Percentiles rank a stretch among this genome's conserved stretches.
Evolutionary conservation across 2,888 invertebrate species (phyloP).

Genomic region (Melieria crassipennis): DNA sequence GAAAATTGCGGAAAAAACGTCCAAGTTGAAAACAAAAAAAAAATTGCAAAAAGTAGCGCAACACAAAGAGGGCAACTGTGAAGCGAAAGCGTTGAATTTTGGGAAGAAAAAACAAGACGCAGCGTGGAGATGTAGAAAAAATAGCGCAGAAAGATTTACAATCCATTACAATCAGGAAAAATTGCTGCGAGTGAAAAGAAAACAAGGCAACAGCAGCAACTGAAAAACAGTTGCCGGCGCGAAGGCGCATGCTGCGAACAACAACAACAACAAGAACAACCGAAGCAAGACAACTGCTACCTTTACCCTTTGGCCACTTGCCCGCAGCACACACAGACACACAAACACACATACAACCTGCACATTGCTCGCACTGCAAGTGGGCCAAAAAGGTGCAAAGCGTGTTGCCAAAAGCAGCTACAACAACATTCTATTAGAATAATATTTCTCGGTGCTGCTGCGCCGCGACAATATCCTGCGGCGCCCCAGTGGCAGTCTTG

Average conservation of each 20-base stretch:
- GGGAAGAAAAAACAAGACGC: conserved; percentile 10
- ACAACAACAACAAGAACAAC: conserved; percentile 8
- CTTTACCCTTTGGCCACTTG: conserved; percentile 31
- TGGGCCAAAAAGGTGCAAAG: too few species aligned
- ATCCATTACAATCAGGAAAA: conserved; percentile 14
- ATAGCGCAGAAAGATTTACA: conserved; percentile 28
- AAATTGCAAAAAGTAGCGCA: conserved; percentile 5
- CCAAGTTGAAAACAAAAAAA: conserved; percentile 23
- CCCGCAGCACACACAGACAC: background rate
- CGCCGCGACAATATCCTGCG: too few species aligned
- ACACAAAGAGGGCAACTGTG: conserved; percentile 1
- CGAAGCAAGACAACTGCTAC: conserved; percentile 1
- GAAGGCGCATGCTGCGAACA: background rate
- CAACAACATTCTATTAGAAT: too few species aligned
- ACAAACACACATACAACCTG: too few species aligned
- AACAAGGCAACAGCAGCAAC: conserved; percentile 27
- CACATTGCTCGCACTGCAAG: too few species aligned
- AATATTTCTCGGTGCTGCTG: too few species aligned
- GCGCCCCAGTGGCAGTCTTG: too few species aligned
- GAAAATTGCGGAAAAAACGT: conserved; percentile 52
- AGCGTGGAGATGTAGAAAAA: background rate
- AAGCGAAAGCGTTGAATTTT: conserved; percentile 8
- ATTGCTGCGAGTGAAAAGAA: conserved; percentile 2
- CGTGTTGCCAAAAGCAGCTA: too few species aligned
- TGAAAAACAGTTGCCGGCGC: conserved; percentile 8